Percentiles rank a stretch among this genome's conserved stretches.
Conservation (phyloP, 2,888 invertebrate species). For the Vandiemenella viatica region DNA sequence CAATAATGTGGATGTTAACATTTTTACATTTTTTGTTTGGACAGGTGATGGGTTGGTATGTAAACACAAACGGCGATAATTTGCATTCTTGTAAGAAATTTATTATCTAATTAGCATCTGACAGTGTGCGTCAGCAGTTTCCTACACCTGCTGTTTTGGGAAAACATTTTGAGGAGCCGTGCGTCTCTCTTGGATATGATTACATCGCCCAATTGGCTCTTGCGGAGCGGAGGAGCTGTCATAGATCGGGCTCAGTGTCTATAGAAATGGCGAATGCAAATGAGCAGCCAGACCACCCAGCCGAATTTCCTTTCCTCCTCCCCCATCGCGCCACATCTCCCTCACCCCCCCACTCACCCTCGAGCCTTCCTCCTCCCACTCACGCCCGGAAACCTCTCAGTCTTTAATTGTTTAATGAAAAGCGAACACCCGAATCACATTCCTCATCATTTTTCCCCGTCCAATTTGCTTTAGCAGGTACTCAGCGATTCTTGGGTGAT, state of each 20-base stretch:
- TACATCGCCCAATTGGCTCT: neutral
- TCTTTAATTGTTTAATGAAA: conserved; percentile 18
- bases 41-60: too few relatives aligned
- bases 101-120: too few relatives aligned
- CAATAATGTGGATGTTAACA: too few relatives aligned
- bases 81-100: too few relatives aligned
- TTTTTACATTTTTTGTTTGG: too few relatives aligned
- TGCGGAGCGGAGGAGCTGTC: neutral
- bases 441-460: conserved; percentile 17
- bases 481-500: conserved; percentile 29
- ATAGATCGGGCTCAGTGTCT: neutral
- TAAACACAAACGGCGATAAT: too few relatives aligned
- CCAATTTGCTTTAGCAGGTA: conserved; percentile 28
- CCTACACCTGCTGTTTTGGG: too few relatives aligned
- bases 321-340: neutral
- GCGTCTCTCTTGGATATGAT: neutral
- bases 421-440: conserved; percentile 16
- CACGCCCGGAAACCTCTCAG: conserved; percentile 4
- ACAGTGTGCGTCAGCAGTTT: too few relatives aligned
- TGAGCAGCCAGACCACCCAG: too few relatives aligned
- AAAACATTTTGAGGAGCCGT: neutral
- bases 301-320: too few relatives aligned
- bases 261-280: too few relatives aligned
- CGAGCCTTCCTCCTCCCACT: neutral
- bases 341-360: conserved; percentile 1